Percentiles rank a stretch among this genome's conserved stretches.
Evolutionary conservation across 2,888 invertebrate genomes (phyloP).

Genomic region (Eretmocerus hayati): DNA sequence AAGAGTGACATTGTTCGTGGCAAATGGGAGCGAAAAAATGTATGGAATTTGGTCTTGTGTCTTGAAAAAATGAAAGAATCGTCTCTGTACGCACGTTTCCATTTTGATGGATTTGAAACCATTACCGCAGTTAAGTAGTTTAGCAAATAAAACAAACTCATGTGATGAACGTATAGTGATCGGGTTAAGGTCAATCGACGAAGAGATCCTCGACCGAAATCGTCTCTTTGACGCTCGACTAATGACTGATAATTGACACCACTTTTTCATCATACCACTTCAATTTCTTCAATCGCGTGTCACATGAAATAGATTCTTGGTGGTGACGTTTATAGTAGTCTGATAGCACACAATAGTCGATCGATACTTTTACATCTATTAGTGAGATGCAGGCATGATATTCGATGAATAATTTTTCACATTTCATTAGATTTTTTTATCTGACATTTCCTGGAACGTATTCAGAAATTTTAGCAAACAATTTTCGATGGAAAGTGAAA

Average conservation of each 20-base stretch:
- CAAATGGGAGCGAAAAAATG: too few species aligned
- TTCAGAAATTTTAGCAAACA: too few species aligned
- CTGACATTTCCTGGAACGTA: too few species aligned
- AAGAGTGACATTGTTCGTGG: background rate
- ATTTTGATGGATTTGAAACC: too few species aligned
- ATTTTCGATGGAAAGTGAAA: too few species aligned
- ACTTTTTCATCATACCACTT: constrained; percentile 4
- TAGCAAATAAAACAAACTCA: background rate
- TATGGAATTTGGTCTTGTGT: background rate
- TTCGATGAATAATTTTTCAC: too few species aligned
- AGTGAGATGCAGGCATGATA: too few species aligned
- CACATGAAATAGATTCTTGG: too few species aligned
- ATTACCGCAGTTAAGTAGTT: background rate
- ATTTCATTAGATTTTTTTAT: too few species aligned
- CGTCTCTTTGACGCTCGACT: constrained; percentile 11
- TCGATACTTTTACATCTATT: too few species aligned
- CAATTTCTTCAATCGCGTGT: background rate
- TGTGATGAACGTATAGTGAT: constrained; percentile 7
- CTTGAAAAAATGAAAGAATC: background rate
- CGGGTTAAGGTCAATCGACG: constrained; percentile 18
- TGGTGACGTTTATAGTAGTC: too few species aligned
- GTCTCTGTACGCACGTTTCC: background rate
- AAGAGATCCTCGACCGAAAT: constrained; percentile 23
- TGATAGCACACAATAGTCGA: too few species aligned
- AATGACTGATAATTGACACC: constrained; percentile 18